phyloP scores from a whole-genome alignment of 2,113 vertebrate genomes.

The Emydura subglobosa region DNA sequence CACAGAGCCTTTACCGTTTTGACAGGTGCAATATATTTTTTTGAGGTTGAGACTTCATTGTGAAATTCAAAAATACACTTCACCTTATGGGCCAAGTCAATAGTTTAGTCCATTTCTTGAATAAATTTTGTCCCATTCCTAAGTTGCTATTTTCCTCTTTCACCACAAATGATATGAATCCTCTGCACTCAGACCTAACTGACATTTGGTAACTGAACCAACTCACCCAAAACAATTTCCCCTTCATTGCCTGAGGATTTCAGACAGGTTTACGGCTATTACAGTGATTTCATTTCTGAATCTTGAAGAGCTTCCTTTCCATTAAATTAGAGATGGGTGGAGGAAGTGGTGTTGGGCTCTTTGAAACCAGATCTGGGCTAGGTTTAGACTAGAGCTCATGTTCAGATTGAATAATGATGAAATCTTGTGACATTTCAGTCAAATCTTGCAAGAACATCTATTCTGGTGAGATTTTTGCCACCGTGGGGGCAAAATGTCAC shows the following conservation, averaged over 20 bases:
- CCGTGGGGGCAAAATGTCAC: background rate
- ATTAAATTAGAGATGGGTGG: background rate
- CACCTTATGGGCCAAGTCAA: rapidly evolving
- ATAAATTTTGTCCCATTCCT: rapidly evolving
- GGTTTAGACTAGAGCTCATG: background rate
- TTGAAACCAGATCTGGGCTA: rapidly evolving
- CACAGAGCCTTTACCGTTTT: background rate
- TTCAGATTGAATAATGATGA: rapidly evolving
- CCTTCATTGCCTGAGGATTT: background rate
- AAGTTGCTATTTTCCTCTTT: background rate
- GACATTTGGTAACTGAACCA: background rate
- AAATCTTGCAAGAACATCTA: background rate
- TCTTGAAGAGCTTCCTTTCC: background rate
- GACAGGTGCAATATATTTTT: background rate
- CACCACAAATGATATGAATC: too few species aligned
- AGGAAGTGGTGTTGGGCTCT: rapidly evolving
- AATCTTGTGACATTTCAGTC: background rate
- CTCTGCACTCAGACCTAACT: background rate
- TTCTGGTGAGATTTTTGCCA: background rate
- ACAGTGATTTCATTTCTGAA: background rate
- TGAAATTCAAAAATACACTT: rapidly evolving
- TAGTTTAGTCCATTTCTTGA: rapidly evolving
- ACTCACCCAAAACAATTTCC: background rate
- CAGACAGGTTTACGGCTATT: background rate
- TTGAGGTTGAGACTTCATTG: background rate